Percentiles rank a stretch among this genome's conserved stretches.
Evolutionary conservation across 1,140 invertebrate genomes (phyloP).

Genomic region (Drosophila ficusphila): DNA sequence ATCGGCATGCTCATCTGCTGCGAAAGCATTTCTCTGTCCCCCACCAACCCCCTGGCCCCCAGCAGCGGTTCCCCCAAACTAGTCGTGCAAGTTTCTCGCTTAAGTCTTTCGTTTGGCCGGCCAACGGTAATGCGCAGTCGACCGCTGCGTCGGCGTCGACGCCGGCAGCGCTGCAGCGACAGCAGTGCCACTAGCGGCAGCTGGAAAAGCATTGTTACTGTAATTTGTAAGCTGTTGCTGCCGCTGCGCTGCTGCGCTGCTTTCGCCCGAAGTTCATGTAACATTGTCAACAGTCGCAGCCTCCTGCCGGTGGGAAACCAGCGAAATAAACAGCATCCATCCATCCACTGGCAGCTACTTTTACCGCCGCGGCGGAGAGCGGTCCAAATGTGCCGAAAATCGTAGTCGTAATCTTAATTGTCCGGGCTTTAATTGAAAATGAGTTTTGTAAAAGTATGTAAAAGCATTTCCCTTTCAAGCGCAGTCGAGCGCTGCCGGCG

Average conservation of each 20-base stretch:
- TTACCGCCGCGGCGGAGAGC: slow-evolving; percentile 44
- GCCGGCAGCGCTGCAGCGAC: slow-evolving; percentile 17
- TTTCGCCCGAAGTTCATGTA: slow-evolving; percentile 79
- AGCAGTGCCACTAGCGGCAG: slow-evolving; percentile 12
- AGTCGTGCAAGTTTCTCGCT: slow-evolving; percentile 82
- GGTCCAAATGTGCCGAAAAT: slow-evolving; percentile 49
- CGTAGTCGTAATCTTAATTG: slow-evolving; percentile 71
- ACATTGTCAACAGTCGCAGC: slow-evolving; percentile 78
- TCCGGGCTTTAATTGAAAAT: slow-evolving; percentile 73
- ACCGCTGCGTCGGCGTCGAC: slow-evolving; percentile 2
- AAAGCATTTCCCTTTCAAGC: slow-evolving; percentile 76
- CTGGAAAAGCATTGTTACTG: slow-evolving; percentile 75
- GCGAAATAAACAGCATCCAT: slow-evolving; percentile 1
- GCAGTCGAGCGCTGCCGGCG: background rate
- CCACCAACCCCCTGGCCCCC: slow-evolving; percentile 14
- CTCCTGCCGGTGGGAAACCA: slow-evolving; percentile 38
- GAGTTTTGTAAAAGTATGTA: slow-evolving; percentile 62
- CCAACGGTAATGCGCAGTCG: slow-evolving; percentile 70
- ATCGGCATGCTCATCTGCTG: slow-evolving; percentile 70
- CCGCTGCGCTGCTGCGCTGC: slow-evolving; percentile 60
- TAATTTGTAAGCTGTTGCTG: slow-evolving; percentile 66
- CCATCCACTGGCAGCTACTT: slow-evolving; percentile 43
- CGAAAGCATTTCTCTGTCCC: slow-evolving; percentile 70
- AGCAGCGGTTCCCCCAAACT: slow-evolving; percentile 46
- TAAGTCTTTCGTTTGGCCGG: slow-evolving; percentile 82